Evolutionary conservation across 2,113 vertebrate species (phyloP).

Genomic region (Daubentonia madagascariensis): DNA sequence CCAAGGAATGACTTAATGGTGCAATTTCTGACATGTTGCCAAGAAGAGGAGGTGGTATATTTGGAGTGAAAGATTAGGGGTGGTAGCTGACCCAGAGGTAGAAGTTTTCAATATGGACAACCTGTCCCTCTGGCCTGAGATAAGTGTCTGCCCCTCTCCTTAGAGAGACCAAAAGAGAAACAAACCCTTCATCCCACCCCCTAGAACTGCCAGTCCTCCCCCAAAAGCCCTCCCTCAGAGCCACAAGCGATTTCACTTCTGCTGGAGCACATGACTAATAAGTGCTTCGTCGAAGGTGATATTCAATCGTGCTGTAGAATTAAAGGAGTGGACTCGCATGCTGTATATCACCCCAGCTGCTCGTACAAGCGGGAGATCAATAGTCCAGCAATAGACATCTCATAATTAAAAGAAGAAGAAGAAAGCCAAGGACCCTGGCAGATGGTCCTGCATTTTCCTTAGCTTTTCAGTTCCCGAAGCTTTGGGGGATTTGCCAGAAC

Average conservation of each 20-base stretch:
- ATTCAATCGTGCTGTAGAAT: slow-evolving; percentile 68
- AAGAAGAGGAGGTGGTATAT: neutral
- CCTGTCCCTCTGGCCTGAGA: neutral
- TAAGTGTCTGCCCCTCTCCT: neutral
- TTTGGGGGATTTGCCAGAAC: slow-evolving; percentile 23
- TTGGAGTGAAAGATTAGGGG: neutral
- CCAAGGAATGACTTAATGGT: neutral
- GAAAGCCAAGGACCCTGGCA: neutral
- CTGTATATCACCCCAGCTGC: slow-evolving; percentile 68
- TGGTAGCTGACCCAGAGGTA: neutral
- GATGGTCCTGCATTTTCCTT: neutral
- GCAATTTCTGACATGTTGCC: neutral
- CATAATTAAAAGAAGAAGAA: slow-evolving; percentile 56
- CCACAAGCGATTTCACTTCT: slow-evolving; percentile 36
- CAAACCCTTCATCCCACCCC: neutral
- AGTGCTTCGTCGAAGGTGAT: slow-evolving; percentile 41
- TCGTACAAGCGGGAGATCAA: slow-evolving; percentile 77
- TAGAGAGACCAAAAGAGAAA: neutral
- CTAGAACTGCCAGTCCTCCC: too few relatives aligned
- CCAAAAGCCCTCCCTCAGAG: neutral
- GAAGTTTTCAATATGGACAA: neutral
- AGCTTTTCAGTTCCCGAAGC: neutral
- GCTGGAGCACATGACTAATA: neutral
- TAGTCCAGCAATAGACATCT: slow-evolving; percentile 60
- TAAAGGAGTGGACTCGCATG: slow-evolving; percentile 23